Conservation (phyloP, 2,888 invertebrate genomes). For the Abrostola triplasia region DNA sequence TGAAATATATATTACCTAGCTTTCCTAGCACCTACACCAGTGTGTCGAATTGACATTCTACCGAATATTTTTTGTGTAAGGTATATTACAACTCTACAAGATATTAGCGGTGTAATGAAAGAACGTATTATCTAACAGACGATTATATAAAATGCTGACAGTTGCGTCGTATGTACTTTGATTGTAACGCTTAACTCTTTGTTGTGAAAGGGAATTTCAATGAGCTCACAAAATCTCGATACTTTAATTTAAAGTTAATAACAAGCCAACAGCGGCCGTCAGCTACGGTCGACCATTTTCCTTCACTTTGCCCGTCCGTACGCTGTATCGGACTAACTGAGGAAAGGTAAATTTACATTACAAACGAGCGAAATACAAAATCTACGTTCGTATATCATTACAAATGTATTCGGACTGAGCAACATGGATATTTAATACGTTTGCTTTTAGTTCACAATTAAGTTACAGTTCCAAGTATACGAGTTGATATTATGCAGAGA, state of each 20-base stretch:
- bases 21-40: too few relatives aligned
- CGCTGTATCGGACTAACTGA: slow-evolving; percentile 69
- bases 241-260: slow-evolving; percentile 65
- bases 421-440: slow-evolving; percentile 63
- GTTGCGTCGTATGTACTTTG: neutral
- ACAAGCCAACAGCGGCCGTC: slow-evolving; percentile 54
- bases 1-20: too few relatives aligned
- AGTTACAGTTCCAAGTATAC: slow-evolving; percentile 22
- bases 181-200: slow-evolving; percentile 7
- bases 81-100: neutral
- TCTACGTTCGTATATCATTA: slow-evolving; percentile 64
- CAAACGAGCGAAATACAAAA: slow-evolving; percentile 76
- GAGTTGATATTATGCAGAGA: neutral
- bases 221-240: slow-evolving; percentile 50
- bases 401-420: slow-evolving; percentile 65
- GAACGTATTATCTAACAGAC: neutral
- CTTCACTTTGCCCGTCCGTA: slow-evolving; percentile 62
- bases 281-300: slow-evolving; percentile 60
- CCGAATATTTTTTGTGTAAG: too few relatives aligned
- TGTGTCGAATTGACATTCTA: too few relatives aligned
- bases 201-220: slow-evolving; percentile 26
- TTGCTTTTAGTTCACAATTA: slow-evolving; percentile 47
- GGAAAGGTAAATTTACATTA: slow-evolving; percentile 79
- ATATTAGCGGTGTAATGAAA: neutral
- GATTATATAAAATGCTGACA: neutral